These are phyloP conservation scores for Brassicogethes aeneus DNA, from an alignment of 2,888 invertebrate genomes.

Conservation along the genomic window DNA sequence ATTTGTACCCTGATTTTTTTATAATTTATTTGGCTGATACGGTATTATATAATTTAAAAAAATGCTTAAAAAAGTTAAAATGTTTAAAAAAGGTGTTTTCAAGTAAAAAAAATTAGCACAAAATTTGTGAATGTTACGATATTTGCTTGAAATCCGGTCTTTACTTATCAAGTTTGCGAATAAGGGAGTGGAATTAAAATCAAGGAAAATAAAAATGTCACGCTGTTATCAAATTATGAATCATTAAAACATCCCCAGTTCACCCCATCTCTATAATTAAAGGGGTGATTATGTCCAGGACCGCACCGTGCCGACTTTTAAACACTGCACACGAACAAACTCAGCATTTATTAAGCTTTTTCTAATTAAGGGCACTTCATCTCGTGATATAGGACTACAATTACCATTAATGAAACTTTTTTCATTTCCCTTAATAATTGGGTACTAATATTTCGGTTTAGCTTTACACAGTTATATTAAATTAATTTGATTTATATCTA, in stretches of 20 bases:
- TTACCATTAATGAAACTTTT: background rate
- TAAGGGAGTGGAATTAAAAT: conserved; percentile 4
- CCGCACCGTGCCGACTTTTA: background rate
- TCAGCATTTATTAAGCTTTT: conserved; percentile 1
- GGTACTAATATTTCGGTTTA: no score
- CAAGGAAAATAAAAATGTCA: conserved; percentile 9
- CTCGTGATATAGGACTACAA: background rate
- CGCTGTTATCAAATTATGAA: conserved; percentile 12
- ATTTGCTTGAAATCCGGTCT: background rate
- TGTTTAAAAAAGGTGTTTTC: no score
- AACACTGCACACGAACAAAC: background rate
- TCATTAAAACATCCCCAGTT: conserved; percentile 8
- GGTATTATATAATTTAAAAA: no score
- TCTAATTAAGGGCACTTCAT: background rate
- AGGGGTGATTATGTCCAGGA: background rate
- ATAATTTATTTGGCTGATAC: no score
- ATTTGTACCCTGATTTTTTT: no score
- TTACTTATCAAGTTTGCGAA: background rate
- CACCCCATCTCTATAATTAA: conserved; percentile 2
- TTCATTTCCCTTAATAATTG: no score
- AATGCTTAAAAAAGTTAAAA: no score
- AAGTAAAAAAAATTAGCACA: no score
- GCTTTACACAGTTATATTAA: no score
- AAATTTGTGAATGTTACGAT: no score
- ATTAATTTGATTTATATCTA: no score